Base-by-base conservation (phyloP, 2,888 invertebrate species). In the Capitulum mitella region DNA sequence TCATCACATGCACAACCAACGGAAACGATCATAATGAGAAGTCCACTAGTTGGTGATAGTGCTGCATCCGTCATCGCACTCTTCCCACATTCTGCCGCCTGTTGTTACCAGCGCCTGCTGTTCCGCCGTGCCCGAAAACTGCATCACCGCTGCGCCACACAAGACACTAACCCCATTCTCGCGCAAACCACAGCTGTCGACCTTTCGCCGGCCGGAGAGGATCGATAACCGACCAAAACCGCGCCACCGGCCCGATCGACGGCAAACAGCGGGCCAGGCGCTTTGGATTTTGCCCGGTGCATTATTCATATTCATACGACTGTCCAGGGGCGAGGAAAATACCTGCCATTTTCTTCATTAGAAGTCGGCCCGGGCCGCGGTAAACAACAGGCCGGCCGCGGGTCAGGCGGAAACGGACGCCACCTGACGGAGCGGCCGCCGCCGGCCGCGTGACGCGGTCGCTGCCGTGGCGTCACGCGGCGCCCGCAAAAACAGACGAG, bases 281-380 rank as follows among this genome's bases (percentile, higher is more conserved):
- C 51, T 26, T 51, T 51, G 26, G 51, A 19, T 51, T 51, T 22
- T 26, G 26, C n/a, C 10, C 58, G 29, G 2, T 29, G 58, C 37
- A 29, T 40, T 37, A 70, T 70, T 70, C 70, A 70, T 70, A 70
- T 70, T 70, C 37, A 70, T 70, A 70, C 40, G 8, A 70, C 37
- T 40, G 70, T 37, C 40, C 70, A 14, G 37, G 37, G 40, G 70
- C 37, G 40, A 29, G 40, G 70, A 10, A 70, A 70, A 70, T 70
- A 40, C 37, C 70, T 22, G 70, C 70, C 40, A 70, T 70, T 70
- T 70, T 70, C 40, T 70, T 70, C 70, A 70, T 70, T 40, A 70
- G 70, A 37, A 40, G 70, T 37, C 40, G 8, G 22, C 26, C 8
- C 22, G 37, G 37, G 26, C 70, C 26, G 22, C 37, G 37, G 70